Base-by-base conservation (phyloP, 2,113 vertebrate genomes). In the Pyxicephalus adspersus region DNA sequence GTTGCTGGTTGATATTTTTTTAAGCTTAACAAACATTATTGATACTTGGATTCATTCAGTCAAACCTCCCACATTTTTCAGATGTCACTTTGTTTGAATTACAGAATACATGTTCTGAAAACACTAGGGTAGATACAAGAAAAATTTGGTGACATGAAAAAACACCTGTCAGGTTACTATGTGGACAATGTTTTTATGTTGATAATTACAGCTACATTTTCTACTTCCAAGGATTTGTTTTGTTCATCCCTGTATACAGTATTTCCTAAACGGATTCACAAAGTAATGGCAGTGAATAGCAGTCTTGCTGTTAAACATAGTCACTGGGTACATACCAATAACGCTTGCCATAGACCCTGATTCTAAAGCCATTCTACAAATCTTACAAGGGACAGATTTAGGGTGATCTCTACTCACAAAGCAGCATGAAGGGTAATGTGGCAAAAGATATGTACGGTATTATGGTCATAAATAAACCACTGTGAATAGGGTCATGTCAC, bases 131-230 rank as follows among this genome's bases (percentile, higher is more conserved):
- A 58, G 70, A 58, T 52, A 34, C 4, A 20, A 25, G 54, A 74
- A 57, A n/a, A 34, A 34, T 73, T 34, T 31, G 22, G 25, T 34
- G 52, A 58, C 54, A 58, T 73, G 52, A 58, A 73, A 74, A 60
- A 54, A 77, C 50, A 70, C 23, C 34, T 70, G 77, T 38, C 52
- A 70, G n/a, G 58, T 22, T 64, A 13, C 76, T 45, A 57, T 58
- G 31, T 34, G 31, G 76, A 67, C 77, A 79, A 55, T 58, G 55
- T 34, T 79, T 67, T 50, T 70, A 61, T 34, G 60, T 38, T 38
- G 65, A 70, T 79, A 70, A 70, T 79, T 70, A 38, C 65, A 38
- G 54, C 70, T 79, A 23, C 77, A 79, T 70, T 79, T 70, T 79
- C 64, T 70, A 18, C 70, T 79, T 58, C 22, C 52, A 79, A 29